These are phyloP conservation scores for Pollachius pollachius DNA, from an alignment of 2,113 vertebrate genomes.

Conservation along the genomic window DNA sequence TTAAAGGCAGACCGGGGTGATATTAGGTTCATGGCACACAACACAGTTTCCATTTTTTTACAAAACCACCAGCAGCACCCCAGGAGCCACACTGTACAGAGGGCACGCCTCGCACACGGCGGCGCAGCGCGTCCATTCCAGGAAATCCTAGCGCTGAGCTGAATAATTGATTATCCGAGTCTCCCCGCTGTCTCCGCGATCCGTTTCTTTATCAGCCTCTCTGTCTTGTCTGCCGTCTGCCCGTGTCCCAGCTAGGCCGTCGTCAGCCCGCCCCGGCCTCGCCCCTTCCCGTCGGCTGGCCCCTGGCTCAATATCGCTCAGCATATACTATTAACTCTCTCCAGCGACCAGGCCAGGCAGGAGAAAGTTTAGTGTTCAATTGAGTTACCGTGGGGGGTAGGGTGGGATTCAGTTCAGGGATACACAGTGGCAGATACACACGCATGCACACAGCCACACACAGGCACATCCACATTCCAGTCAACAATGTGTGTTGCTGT, in stretches of 20 bases:
- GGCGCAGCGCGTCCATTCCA: slow-evolving; percentile 19
- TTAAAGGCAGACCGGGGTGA: not conserved
- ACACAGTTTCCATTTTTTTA: not conserved
- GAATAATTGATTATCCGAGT: slow-evolving; percentile 49
- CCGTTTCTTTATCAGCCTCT: slow-evolving; percentile 19
- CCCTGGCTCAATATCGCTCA: no score
- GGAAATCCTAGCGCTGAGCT: slow-evolving; percentile 36
- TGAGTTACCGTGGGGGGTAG: no score
- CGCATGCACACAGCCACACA: no score
- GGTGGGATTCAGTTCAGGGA: no score
- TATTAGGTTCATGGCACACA: slow-evolving; percentile 3
- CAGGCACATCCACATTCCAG: no score
- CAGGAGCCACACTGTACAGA: not conserved
- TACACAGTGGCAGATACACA: no score
- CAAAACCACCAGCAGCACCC: slow-evolving; percentile 1
- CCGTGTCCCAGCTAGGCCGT: not conserved
- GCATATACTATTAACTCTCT: no score
- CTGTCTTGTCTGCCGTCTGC: slow-evolving; percentile 20
- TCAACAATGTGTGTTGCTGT: no score
- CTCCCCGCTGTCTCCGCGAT: slow-evolving; percentile 36
- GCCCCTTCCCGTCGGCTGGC: no score
- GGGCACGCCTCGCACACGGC: not conserved
- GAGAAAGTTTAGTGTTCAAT: no score
- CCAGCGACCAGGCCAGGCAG: no score
- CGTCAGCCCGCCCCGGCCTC: not conserved